These are phyloP conservation scores for Poecile atricapillus DNA, from an alignment of 2,113 vertebrate genomes.

Conservation along the genomic window DNA sequence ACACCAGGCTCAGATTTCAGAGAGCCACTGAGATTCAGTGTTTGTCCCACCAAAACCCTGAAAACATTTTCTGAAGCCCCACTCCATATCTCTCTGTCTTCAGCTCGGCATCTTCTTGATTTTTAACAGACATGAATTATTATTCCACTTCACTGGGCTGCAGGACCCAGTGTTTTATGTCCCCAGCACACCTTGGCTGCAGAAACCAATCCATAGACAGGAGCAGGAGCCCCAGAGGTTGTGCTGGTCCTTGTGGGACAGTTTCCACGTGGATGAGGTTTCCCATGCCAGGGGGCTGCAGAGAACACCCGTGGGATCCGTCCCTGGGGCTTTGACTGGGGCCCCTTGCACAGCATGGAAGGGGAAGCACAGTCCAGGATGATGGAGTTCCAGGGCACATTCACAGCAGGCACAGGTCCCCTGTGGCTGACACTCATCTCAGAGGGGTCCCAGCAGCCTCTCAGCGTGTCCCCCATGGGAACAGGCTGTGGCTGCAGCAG, in stretches of 20 bases:
- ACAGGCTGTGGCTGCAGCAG: not conserved
- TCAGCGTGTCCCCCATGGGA: fast-evolving
- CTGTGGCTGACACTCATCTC: fast-evolving
- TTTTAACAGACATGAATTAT: not conserved
- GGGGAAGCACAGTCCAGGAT: not conserved
- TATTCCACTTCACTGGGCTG: not conserved
- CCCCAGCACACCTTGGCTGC: not conserved
- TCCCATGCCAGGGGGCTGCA: not conserved
- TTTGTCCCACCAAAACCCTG: not conserved
- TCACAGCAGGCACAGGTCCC: not conserved
- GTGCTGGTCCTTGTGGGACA: not conserved
- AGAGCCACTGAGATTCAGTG: not conserved
- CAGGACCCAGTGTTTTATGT: not conserved
- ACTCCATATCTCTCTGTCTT: not conserved
- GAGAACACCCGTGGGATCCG: not conserved
- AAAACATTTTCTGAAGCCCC: not conserved
- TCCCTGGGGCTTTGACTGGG: not conserved
- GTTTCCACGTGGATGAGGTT: not conserved
- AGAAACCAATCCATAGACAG: fast-evolving
- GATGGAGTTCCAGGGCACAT: not conserved
- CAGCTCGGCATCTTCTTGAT: not conserved
- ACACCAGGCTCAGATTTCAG: not conserved
- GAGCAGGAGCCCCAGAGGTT: not conserved
- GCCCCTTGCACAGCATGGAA: fast-evolving
- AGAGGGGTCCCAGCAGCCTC: not conserved